Conservation (phyloP, 1,140 invertebrate species). For the Bombus consobrinus region DNA sequence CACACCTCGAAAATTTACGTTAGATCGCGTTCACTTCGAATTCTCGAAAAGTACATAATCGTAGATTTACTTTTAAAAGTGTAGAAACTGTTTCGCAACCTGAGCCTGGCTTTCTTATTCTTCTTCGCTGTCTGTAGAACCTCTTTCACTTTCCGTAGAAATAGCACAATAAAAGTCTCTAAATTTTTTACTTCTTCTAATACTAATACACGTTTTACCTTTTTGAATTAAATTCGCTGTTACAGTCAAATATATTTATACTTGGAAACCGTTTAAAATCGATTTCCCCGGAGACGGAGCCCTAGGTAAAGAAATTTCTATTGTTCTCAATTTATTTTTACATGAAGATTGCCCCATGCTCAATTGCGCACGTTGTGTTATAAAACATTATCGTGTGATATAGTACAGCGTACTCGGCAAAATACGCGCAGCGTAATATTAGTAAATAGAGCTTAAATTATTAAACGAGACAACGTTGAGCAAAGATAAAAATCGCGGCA, state of each 20-base stretch:
- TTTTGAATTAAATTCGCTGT: not conserved
- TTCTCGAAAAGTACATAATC: not conserved
- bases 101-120: no score
- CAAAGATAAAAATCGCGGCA: not conserved
- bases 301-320: not conserved
- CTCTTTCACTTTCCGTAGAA: no score
- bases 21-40: rapidly evolving
- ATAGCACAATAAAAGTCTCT: not conserved
- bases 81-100: not conserved
- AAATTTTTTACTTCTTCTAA: not conserved
- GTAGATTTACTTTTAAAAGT: not conserved
- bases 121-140: no score
- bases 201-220: not conserved
- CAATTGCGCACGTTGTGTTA: not conserved
- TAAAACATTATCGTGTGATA: not conserved
- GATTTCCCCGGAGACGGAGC: not conserved
- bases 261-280: not conserved
- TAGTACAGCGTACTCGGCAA: not conserved
- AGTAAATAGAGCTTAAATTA: not conserved
- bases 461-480: not conserved
- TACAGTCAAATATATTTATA: not conserved
- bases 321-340: not conserved
- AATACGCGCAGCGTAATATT: not conserved
- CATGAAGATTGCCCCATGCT: not conserved
- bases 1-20: not conserved